Percentiles rank a stretch among this genome's conserved stretches.
Evolutionary conservation across 2,888 invertebrate species (phyloP).

Genomic region (Athetis lepigone): DNA sequence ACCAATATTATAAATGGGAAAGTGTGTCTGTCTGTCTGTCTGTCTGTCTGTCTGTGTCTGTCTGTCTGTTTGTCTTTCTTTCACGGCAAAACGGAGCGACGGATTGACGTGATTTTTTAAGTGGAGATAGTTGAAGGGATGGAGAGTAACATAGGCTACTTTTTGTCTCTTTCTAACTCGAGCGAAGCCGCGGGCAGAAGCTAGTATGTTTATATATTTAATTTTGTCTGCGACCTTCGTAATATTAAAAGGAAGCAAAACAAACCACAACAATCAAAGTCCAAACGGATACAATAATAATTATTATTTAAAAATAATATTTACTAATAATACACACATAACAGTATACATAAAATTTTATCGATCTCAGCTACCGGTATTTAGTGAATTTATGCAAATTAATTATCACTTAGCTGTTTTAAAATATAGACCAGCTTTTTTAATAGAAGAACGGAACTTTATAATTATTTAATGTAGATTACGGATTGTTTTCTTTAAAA

Average conservation of each 20-base stretch:
- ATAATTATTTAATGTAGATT: not conserved
- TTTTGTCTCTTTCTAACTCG: too few species aligned
- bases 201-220: not conserved
- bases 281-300: conserved; percentile 29
- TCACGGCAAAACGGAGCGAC: too few species aligned
- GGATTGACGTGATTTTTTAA: too few species aligned
- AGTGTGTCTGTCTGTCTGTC: too few species aligned
- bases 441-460: conserved; percentile 42
- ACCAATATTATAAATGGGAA: too few species aligned
- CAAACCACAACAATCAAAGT: conserved; percentile 19
- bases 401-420: conserved; percentile 14
- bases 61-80: too few species aligned
- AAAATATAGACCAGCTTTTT: conserved; percentile 10
- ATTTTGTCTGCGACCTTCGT: not conserved
- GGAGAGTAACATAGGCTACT: too few species aligned
- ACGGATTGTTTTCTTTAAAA: conserved; percentile 2
- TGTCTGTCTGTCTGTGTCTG: too few species aligned
- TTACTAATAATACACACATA: not conserved
- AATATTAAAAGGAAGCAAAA: conserved; percentile 17
- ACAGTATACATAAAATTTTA: conserved; percentile 9
- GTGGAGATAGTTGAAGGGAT: too few species aligned
- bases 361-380: conserved; percentile 44
- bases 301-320: conserved; percentile 19
- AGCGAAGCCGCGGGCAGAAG: too few species aligned
- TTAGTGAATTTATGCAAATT: conserved; percentile 48